Percentiles rank a stretch among this genome's conserved stretches.
These are phyloP conservation scores for Bubo bubo DNA, from an alignment of 2,113 vertebrate genomes.

Conservation along the genomic window DNA sequence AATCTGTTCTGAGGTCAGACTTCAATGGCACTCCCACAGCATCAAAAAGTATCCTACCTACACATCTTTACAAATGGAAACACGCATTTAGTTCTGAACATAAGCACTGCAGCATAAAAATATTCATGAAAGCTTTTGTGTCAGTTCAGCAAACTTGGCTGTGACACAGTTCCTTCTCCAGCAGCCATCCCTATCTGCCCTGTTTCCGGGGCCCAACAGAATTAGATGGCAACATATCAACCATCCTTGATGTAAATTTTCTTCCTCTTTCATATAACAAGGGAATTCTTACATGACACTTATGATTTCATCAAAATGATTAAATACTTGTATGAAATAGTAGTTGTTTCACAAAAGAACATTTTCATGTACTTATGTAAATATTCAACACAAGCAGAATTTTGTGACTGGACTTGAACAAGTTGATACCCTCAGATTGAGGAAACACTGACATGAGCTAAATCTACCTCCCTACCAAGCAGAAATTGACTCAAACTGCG, in stretches of 20 bases:
- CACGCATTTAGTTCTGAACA: neutral
- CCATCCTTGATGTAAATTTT: neutral
- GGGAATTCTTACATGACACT: neutral
- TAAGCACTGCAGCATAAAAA: neutral
- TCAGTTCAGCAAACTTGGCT: neutral
- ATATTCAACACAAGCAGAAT: neutral
- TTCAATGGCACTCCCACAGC: neutral
- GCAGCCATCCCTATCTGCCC: neutral
- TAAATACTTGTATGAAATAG: neutral
- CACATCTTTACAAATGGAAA: neutral
- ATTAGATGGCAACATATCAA: neutral
- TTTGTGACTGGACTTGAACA: neutral
- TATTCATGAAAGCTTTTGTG: neutral
- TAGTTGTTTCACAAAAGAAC: neutral
- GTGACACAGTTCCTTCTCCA: neutral
- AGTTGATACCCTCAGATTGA: neutral
- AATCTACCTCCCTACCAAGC: neutral
- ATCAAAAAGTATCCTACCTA: too few relatives aligned
- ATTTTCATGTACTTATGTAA: neutral
- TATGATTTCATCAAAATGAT: neutral
- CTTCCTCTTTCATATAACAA: neutral
- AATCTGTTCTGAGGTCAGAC: neutral
- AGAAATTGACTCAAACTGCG: neutral
- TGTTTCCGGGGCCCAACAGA: neutral
- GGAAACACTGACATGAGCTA: neutral